These are phyloP conservation scores for Potamarius usumacintae DNA, from an alignment of 2,113 vertebrate genomes.

Conservation along the genomic window DNA sequence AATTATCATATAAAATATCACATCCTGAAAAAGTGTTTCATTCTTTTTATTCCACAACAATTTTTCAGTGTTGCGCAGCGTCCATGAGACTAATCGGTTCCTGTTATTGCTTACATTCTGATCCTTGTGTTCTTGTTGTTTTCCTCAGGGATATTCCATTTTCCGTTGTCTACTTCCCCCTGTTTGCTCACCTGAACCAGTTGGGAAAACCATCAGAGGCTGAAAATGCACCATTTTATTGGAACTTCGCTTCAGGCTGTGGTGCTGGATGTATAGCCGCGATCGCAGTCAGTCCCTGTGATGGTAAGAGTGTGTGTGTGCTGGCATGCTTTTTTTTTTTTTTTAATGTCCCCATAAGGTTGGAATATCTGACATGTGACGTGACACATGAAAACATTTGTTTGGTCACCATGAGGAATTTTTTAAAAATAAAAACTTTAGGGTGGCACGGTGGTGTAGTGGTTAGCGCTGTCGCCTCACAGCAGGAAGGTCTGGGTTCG, in stretches of 20 bases:
- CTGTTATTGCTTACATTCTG: not conserved
- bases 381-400: not conserved
- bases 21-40: too few species aligned
- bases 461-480: too few species aligned
- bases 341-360: too few species aligned
- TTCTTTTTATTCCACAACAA: not conserved
- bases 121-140: not conserved
- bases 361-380: too few species aligned
- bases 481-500: too few species aligned
- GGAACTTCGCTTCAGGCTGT: slow-evolving; percentile 79
- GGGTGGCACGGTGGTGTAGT: too few species aligned
- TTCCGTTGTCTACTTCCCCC: slow-evolving; percentile 80
- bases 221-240: slow-evolving; percentile 74
- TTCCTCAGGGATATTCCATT: slow-evolving; percentile 78
- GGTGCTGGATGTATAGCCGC: slow-evolving; percentile 71
- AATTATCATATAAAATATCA: too few species aligned
- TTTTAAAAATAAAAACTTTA: not conserved
- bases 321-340: too few species aligned
- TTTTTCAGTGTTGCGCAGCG: not conserved
- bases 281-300: slow-evolving; percentile 78
- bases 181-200: slow-evolving; percentile 79
- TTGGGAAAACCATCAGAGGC: slow-evolving; percentile 68
- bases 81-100: not conserved
- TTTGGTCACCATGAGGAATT: not conserved
- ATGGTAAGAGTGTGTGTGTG: slow-evolving; percentile 66